Base-by-base conservation (phyloP, 2,888 invertebrate genomes). In the Thymelicus lineola region DNA sequence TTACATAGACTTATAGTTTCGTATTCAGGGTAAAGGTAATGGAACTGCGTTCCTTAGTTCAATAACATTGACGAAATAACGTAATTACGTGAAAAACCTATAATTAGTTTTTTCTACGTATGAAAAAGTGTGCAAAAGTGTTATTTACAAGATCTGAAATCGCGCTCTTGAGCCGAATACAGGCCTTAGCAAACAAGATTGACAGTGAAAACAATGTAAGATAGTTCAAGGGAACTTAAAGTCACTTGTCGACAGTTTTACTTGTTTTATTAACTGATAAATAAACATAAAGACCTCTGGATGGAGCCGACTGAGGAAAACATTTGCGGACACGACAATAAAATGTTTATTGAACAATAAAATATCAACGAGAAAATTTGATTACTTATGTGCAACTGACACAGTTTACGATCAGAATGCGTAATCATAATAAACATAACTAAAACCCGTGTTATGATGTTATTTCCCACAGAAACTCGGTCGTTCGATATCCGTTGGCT, bases 301-400 rank as follows among this genome's bases (percentile, higher is more conserved):
- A 53, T 58, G 64, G 17, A 75, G 71, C 69, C 73, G 72, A 75
- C 72, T 59, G 70, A 73, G 71, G 69, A 72, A 77, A 77, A 75
- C 75, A 77, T 77, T 74, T 74, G 76, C 78, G 74, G 78, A 82
- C 78, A 76, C 79, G 80, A 81, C 80, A 82, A 69, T 85, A 83
- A 86, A 84, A 83, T 84, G 75, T 86, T 88, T 87, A 87, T 83
- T 80, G 83, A 78, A 82, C 80, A 79, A 85, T 88, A 88, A 88
- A 88, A 83, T 81, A 80, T 77, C 74, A 81, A 79, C 77, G 78
- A 80, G 78, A 75, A 75, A 75, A 84, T 85, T 86, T 83, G 79
- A 83, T 84, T 84, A 84, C 79, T 82, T 82, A 79, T 78, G 75
- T 79, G 77, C 75, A 74, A 78, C 75, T 75, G 80, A 71, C 72